These are phyloP conservation scores for Indicator maculatus DNA, from an alignment of 2,113 vertebrate species.

Conservation along the genomic window DNA sequence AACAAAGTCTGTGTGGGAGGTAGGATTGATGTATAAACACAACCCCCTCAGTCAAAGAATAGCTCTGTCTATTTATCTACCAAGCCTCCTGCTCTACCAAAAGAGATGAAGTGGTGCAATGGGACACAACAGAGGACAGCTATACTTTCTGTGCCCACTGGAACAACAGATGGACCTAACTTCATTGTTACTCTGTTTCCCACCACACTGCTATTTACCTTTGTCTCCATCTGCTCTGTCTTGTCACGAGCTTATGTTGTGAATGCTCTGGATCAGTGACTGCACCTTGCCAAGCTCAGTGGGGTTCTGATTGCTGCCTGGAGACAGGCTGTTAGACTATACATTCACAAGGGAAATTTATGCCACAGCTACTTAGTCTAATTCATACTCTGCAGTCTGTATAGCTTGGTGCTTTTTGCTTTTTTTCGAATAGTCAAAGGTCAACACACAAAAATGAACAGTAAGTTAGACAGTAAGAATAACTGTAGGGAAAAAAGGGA, in stretches of 20 bases:
- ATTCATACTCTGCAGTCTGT: neutral
- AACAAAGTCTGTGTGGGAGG: neutral
- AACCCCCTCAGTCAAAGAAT: rapidly evolving
- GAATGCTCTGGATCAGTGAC: constrained; percentile 35
- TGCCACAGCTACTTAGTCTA: neutral
- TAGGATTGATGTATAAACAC: neutral
- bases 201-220: constrained; percentile 37
- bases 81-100: neutral
- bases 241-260: constrained; percentile 54
- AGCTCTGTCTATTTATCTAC: neutral
- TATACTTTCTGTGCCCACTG: neutral
- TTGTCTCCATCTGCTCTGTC: constrained; percentile 57
- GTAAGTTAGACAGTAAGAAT: neutral
- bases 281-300: constrained; percentile 34
- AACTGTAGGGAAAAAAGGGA: neutral
- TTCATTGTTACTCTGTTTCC: constrained; percentile 27
- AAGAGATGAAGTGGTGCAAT: neutral
- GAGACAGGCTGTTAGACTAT: constrained; percentile 30
- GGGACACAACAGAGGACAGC: neutral
- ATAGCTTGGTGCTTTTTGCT: neutral
- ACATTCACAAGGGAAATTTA: constrained; percentile 8
- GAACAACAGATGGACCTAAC: constrained; percentile 51
- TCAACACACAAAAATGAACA: neutral
- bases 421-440: neutral
- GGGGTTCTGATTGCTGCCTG: constrained; percentile 42